phyloP scores from a whole-genome alignment of 2,888 invertebrate species.

The Microchrysa polita region DNA sequence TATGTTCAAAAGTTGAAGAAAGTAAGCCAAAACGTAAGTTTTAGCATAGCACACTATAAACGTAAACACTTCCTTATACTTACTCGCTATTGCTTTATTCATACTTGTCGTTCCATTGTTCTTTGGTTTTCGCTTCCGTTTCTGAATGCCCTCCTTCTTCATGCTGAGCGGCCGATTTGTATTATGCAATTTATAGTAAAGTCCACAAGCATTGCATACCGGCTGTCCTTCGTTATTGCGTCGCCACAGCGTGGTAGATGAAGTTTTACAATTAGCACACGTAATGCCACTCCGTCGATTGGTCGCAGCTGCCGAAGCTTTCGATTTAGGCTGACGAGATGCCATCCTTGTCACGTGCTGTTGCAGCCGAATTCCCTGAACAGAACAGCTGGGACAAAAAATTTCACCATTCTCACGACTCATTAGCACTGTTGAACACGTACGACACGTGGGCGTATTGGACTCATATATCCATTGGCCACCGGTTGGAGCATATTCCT shows the following conservation, averaged over 20 bases:
- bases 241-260: conserved; percentile 82
- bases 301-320: conserved; percentile 57
- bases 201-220: conserved; percentile 84
- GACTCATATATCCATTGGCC: conserved; percentile 50
- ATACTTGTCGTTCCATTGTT: conserved; percentile 53
- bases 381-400: conserved; percentile 39
- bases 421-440: conserved; percentile 27
- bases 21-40: too few relatives aligned
- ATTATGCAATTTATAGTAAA: conserved; percentile 63
- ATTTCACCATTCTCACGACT: conserved; percentile 54
- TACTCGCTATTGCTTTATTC: conserved; percentile 55
- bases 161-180: conserved; percentile 93
- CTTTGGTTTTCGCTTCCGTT: conserved; percentile 92
- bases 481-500: conserved; percentile 59
- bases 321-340: conserved; percentile 59
- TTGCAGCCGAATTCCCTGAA: conserved; percentile 36
- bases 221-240: conserved; percentile 88
- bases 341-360: conserved; percentile 53
- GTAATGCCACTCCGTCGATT: conserved; percentile 61
- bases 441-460: not conserved
- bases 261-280: conserved; percentile 74
- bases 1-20: too few relatives aligned
- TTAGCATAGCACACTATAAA: too few relatives aligned
- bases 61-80: too few relatives aligned
- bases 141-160: conserved; percentile 99